Evolutionary conservation across 2,888 invertebrate species (phyloP).

Genomic region (Dendrolimus houi): DNA sequence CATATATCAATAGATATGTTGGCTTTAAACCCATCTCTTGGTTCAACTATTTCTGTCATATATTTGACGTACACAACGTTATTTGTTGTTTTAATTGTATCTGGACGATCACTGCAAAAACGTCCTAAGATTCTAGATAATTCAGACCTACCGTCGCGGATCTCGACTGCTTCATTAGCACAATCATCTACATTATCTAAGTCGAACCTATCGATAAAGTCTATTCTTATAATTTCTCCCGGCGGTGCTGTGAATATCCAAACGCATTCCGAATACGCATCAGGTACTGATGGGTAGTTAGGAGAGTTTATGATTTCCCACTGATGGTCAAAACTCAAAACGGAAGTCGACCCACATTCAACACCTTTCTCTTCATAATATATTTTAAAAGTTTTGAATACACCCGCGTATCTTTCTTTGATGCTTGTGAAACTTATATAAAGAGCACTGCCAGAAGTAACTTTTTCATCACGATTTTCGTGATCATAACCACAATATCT

Average conservation of each 20-base stretch:
- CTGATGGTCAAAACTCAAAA: conserved; percentile 61
- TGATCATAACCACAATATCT: conserved; percentile 78
- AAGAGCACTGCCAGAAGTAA: conserved; percentile 79
- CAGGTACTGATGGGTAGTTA: conserved; percentile 87
- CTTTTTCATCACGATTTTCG: conserved; percentile 47
- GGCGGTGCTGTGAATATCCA: conserved; percentile 86
- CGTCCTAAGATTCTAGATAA: conserved; percentile 79
- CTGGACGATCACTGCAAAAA: conserved; percentile 79
- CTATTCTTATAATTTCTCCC: conserved; percentile 84
- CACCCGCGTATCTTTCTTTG: conserved; percentile 1
- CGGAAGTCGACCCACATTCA: conserved; percentile 82
- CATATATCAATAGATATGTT: conserved; percentile 77
- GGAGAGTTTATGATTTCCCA: conserved; percentile 82
- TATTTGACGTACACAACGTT: conserved; percentile 84
- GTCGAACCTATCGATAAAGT: conserved; percentile 86
- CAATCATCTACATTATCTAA: conserved; percentile 57
- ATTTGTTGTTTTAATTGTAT: conserved; percentile 77
- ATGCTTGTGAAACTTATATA: conserved; percentile 31
- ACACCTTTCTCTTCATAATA: conserved; percentile 78
- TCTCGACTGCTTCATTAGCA: conserved; percentile 81
- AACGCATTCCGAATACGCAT: conserved; percentile 86
- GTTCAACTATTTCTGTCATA: conserved; percentile 80
- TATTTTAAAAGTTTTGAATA: conserved; percentile 55
- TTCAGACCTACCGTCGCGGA: conserved; percentile 88
- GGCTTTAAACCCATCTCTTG: conserved; percentile 87